These are phyloP conservation scores for Acromyrmex charruanus DNA, from an alignment of 1,140 invertebrate species.

Conservation along the genomic window DNA sequence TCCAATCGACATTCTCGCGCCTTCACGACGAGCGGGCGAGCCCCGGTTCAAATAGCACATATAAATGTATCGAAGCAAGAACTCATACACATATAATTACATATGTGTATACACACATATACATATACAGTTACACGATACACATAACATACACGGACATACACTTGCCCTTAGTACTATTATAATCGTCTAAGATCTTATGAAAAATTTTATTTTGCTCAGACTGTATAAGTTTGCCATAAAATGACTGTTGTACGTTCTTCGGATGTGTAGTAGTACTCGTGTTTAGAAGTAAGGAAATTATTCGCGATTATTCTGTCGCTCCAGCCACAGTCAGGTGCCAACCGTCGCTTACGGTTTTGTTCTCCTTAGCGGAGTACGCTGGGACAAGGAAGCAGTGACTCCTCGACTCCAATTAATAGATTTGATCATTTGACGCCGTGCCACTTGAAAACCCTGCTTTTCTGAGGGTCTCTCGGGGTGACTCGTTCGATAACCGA, in stretches of 20 bases:
- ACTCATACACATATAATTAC: slow-evolving; percentile 18
- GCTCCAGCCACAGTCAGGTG: slow-evolving; percentile 68
- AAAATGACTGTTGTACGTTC: slow-evolving; percentile 71
- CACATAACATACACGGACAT: slow-evolving; percentile 38
- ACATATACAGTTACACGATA: slow-evolving; percentile 25
- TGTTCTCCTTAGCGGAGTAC: slow-evolving; percentile 49
- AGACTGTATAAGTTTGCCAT: slow-evolving; percentile 85
- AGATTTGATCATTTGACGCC: slow-evolving; percentile 49
- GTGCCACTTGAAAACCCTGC: slow-evolving; percentile 59
- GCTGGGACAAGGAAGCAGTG: slow-evolving; percentile 37
- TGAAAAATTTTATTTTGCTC: slow-evolving; percentile 80
- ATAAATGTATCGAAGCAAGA: slow-evolving; percentile 48
- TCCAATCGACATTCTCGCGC: slow-evolving; percentile 23
- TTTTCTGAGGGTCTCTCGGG: slow-evolving; percentile 33
- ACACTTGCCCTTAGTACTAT: slow-evolving; percentile 58
- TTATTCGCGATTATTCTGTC: slow-evolving; percentile 61
- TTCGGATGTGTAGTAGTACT: slow-evolving; percentile 57
- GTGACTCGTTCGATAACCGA: slow-evolving; percentile 47
- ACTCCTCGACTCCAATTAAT: slow-evolving; percentile 53
- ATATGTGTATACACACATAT: not conserved
- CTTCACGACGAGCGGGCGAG: not conserved
- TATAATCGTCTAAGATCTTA: slow-evolving; percentile 55
- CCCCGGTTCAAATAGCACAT: slow-evolving; percentile 53
- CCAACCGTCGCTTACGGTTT: slow-evolving; percentile 66
- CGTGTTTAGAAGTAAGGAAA: slow-evolving; percentile 60